Base-by-base conservation (phyloP, 2,113 vertebrate species). In the Lontra canadensis region DNA sequence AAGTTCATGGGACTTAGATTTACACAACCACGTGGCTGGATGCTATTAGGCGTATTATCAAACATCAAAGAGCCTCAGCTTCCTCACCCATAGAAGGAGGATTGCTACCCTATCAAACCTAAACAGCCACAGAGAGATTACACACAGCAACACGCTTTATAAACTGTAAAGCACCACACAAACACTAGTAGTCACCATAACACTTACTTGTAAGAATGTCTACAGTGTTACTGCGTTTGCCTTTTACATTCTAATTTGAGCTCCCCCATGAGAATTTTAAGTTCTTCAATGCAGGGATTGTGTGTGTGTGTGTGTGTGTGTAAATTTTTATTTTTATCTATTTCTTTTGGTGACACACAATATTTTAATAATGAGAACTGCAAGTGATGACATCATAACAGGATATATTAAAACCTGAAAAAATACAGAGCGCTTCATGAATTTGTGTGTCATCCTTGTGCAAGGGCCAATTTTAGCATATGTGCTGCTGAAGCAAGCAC, bases 201-300 rank as follows among this genome's bases (percentile, higher is more conserved):
- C 12, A 21, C 36, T 59, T 59, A 61, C 39, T 69, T 69, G 52
- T 23, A 59, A 71, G 9, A 61, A 17, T 17, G 5, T 63, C 78
- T 67, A 34, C 0, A 87, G 47, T 26, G 12, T 14, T 80, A 21
- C 0, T 52, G 2, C n/a, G 18, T 15, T 88, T 89, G 57, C 39
- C 92, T 89, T 86, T 80, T 1, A 67, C 44, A 31, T 83, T 94
- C 55, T 88, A 52, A 94, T 55, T 25, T 90, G 29, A 47, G 5
- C 39, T 74, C 26, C 17, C 39, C 86, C 31, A 20, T 20, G 0
- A 67, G 67, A 79, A 95, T 20, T 14, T 63, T 61, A 90, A 91
- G 31, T 31, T 84, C 49, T 55, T 21, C 1, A 71, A 39, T 61
- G 59, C 59, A 61, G 59, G 25, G 25, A 61, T 61, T 61, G 1